Percentiles rank a stretch among this genome's conserved stretches.
Conservation (phyloP, 1,140 invertebrate genomes). For the Rhagoletis zephyria region DNA sequence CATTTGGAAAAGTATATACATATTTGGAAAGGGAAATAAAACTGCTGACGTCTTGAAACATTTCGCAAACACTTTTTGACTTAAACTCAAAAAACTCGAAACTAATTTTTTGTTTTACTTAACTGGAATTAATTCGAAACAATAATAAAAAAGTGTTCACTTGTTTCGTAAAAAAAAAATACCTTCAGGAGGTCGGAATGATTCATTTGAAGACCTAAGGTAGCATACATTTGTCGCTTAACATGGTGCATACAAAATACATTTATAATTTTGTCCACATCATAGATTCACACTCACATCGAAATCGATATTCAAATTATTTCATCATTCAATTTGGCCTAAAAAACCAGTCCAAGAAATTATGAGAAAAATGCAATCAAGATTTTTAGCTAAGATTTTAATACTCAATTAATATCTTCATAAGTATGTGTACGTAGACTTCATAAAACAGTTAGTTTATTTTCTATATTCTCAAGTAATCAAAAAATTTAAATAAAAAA, state of each 20-base stretch:
- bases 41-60: not conserved
- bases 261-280: not conserved
- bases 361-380: not conserved
- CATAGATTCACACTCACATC: not conserved
- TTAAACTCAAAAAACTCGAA: no score
- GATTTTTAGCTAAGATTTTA: constrained; percentile 27
- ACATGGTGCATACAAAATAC: no score
- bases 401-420: constrained; percentile 11
- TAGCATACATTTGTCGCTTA: no score
- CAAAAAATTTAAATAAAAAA: not conserved
- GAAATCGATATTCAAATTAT: not conserved
- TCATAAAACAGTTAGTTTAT: constrained; percentile 28
- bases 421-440: constrained; percentile 2
- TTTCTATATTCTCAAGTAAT: not conserved
- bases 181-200: no score
- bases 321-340: not conserved
- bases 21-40: not conserved
- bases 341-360: not conserved
- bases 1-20: not conserved
- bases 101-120: no score
- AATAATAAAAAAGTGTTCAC: no score
- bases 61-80: no score
- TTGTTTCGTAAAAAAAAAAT: no score
- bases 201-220: no score
- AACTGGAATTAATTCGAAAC: no score